Evolutionary conservation across 2,797 vertebrate genomes (phyloP).

Genomic region (Agapornis canus): DNA sequence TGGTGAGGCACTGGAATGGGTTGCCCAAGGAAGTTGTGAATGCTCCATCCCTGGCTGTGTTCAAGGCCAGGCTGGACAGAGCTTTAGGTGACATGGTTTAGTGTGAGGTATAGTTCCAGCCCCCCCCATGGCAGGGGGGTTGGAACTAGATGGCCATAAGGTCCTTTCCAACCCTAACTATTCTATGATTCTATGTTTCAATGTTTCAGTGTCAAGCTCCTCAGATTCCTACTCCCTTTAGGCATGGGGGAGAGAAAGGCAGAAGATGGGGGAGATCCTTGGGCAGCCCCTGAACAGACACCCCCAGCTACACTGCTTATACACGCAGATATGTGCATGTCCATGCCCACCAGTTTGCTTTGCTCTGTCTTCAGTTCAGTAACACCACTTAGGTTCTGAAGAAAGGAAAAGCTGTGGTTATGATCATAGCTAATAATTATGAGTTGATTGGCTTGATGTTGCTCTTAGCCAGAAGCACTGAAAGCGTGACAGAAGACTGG

Average conservation of each 20-base stretch:
- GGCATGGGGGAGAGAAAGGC: not conserved
- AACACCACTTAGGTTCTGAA: not conserved
- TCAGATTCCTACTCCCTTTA: not conserved
- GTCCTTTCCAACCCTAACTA: not conserved
- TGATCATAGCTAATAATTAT: not conserved
- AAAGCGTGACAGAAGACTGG: not conserved
- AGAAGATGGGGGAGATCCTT: not conserved
- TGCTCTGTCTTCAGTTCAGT: not conserved
- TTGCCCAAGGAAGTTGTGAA: too few relatives aligned
- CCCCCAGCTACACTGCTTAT: not conserved
- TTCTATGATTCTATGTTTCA: not conserved
- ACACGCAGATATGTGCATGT: accelerated
- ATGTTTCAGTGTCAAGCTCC: not conserved
- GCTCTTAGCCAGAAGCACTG: not conserved
- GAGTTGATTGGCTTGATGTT: not conserved
- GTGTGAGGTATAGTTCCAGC: too few relatives aligned
- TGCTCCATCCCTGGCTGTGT: too few relatives aligned
- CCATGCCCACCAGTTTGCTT: not conserved
- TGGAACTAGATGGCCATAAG: not conserved
- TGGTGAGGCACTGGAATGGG: too few relatives aligned
- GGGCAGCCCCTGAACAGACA: not conserved
- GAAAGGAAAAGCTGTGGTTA: not conserved
- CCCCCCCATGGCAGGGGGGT: not conserved
- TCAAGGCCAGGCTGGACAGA: too few relatives aligned
- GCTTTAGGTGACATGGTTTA: too few relatives aligned